phyloP scores from a whole-genome alignment of 1,140 invertebrate genomes.

The Ptiloglossa arizonensis region DNA sequence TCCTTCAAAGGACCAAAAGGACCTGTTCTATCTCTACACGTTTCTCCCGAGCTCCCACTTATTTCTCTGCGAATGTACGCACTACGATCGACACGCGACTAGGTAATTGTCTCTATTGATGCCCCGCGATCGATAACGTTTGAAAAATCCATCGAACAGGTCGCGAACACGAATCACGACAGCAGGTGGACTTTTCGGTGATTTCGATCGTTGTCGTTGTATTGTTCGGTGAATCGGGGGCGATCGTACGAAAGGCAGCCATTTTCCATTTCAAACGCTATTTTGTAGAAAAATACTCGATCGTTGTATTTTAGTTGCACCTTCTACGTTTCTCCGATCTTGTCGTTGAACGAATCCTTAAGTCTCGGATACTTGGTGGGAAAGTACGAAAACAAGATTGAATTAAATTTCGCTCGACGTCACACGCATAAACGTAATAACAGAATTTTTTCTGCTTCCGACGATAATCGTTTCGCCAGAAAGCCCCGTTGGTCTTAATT shows the following conservation, averaged over 20 bases:
- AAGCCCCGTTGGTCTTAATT: slow-evolving; percentile 50
- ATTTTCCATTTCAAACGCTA: no score
- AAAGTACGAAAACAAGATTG: background rate
- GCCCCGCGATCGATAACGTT: slow-evolving; percentile 41
- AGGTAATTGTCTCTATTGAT: slow-evolving; percentile 72
- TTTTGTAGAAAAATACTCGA: no score
- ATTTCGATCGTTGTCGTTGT: background rate
- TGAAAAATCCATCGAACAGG: slow-evolving; percentile 45
- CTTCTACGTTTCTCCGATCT: no score
- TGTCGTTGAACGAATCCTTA: no score
- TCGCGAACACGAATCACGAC: slow-evolving; percentile 16
- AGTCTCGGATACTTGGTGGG: no score
- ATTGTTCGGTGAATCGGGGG: background rate
- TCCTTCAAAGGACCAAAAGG: slow-evolving; percentile 51
- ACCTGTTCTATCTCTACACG: slow-evolving; percentile 65
- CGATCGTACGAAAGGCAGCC: no score
- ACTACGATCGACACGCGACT: slow-evolving; percentile 69
- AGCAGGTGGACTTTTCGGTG: slow-evolving; percentile 26
- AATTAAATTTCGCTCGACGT: background rate
- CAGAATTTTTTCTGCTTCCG: slow-evolving; percentile 31
- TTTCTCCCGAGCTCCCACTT: slow-evolving; percentile 8
- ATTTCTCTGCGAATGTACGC: background rate
- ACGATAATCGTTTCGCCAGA: slow-evolving; percentile 36
- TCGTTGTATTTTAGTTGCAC: no score
- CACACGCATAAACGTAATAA: slow-evolving; percentile 24